Base-by-base conservation (phyloP, 2,113 vertebrate genomes). In the Mirza zaza region DNA sequence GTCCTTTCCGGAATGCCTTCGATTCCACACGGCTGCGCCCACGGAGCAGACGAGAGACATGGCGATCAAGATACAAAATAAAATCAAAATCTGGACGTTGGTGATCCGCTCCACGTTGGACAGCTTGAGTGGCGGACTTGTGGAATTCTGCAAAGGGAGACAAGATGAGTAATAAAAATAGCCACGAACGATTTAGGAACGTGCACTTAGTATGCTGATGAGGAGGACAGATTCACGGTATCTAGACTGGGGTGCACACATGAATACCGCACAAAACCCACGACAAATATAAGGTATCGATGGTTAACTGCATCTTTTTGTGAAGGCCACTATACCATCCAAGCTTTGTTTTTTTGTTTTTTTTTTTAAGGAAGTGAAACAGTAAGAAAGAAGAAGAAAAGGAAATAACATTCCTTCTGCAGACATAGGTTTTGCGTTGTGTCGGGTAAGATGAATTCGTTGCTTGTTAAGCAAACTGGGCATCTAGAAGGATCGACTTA, bases 51-150 rank as follows among this genome's bases (percentile, higher is more conserved):
- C 95, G 93, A 99, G 98, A 89, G 99, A 99, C 98, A 99, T 99
- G 97, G 99, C 99, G 97, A 99, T 99, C 97, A 99, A 99, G 97
- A 99, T 99, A 98, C 99, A 99, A 96, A 99, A 99, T 95, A 99
- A 98, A 97, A 99, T 99, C 50, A 99, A 98, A 98, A 99, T 99
- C 97, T 99, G 99, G 93, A 99, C 99, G 98, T 99, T 99, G 1
- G 99, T 99, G 98, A 99, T 99, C 50, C 99, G 98, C 97, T 99
- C 99, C 97, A 99, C 99, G 29, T 99, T 99, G 96, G 99, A 99
- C 94, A 99, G 99, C 98, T 99, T 99, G 98, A 99, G 98, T 77
- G 99, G 99, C 55, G 99, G 99, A 52, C 99, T 99, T 94, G 99
- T 99, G 90, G 99, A 99, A 98, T 99, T 99, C 99, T 99, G 98